A percentile compares a stretch with the other conserved stretches of the same genome.
These are phyloP conservation scores for Phania funesta DNA, from an alignment of 2,888 invertebrate species.

Conservation along the genomic window DNA sequence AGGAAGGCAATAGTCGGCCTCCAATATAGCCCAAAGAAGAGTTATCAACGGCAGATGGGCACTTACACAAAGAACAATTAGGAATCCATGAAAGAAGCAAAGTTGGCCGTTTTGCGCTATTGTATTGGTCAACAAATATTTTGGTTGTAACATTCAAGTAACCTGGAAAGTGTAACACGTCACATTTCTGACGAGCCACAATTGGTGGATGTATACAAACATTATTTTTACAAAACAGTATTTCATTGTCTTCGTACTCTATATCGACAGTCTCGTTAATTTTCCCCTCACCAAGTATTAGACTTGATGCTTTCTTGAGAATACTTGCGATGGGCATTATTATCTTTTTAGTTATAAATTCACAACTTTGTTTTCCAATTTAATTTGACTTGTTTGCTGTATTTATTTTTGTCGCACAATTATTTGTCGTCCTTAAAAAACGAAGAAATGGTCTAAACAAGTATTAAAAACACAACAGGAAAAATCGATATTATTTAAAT, in stretches of 20 bases:
- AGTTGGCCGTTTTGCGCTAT: conserved; percentile 88
- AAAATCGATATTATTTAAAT: conserved; percentile 42
- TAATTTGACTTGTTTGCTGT: background rate
- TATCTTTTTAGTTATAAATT: background rate
- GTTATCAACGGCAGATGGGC: conserved; percentile 88
- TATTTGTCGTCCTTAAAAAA: background rate
- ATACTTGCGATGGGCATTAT: conserved; percentile 89
- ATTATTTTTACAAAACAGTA: conserved; percentile 96
- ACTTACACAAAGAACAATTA: conserved; percentile 92
- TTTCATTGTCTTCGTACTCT: conserved; percentile 90
- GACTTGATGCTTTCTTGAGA: conserved; percentile 89
- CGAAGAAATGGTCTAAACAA: background rate
- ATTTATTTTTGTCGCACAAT: background rate
- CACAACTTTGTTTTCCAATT: background rate
- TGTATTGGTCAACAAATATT: conserved; percentile 88
- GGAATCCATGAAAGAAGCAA: conserved; percentile 97
- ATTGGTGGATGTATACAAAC: conserved; percentile 98
- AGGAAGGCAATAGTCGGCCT: background rate
- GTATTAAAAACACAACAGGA: background rate
- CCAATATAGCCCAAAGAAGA: conserved; percentile 65
- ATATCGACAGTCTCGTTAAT: conserved; percentile 83
- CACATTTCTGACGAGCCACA: conserved; percentile 89
- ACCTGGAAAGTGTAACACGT: conserved; percentile 93
- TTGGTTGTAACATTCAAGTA: conserved; percentile 94
- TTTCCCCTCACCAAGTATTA: conserved; percentile 87